These are phyloP conservation scores for Lepus oiostolus DNA, from an alignment of 2,797 vertebrate species.

Conservation along the genomic window DNA sequence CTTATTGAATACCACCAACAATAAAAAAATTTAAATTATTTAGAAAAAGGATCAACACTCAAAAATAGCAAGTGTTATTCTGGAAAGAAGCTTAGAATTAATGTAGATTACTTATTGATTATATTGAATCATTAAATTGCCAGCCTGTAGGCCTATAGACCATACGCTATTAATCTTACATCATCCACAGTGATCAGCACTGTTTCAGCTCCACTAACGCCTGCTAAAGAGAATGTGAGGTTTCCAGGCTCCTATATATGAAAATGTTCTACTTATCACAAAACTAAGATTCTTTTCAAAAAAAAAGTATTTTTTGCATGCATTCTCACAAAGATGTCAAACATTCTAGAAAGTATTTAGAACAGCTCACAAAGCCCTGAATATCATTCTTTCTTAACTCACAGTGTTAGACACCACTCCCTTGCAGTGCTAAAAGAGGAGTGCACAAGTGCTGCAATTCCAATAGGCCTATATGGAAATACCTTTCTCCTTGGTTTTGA, in stretches of 20 bases:
- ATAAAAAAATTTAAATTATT: not conserved
- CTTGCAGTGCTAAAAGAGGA: not conserved
- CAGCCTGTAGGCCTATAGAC: not conserved
- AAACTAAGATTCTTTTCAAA: not conserved
- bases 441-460: not conserved
- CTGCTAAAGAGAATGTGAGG: conserved; percentile 28
- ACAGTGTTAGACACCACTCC: not conserved
- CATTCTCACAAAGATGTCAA: not conserved
- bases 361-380: not conserved
- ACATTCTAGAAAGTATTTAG: not conserved
- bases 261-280: not conserved
- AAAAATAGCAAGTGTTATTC: not conserved
- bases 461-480: not conserved
- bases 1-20: not conserved
- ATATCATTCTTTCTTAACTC: not conserved
- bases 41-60: not conserved
- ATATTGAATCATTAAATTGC: not conserved
- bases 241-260: not conserved
- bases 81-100: not conserved
- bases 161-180: not conserved
- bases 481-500: not conserved
- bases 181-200: not conserved
- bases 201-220: not conserved
- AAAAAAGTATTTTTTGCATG: not conserved
- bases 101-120: not conserved